These are phyloP conservation scores for Anguilla japonica DNA, from an alignment of 2,113 vertebrate genomes.

Conservation along the genomic window DNA sequence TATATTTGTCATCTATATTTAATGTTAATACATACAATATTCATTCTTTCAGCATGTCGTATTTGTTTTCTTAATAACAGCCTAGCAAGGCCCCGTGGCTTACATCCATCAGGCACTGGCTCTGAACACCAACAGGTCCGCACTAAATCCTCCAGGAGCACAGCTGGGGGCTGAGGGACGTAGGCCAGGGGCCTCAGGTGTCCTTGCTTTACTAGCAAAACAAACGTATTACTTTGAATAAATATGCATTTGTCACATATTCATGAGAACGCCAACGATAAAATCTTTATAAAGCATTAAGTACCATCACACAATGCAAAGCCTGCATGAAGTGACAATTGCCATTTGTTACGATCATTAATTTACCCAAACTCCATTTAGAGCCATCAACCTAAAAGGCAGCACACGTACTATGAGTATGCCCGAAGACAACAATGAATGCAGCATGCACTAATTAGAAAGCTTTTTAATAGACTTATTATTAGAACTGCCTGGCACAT, in stretches of 20 bases:
- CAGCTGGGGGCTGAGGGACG: not conserved
- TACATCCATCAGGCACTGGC: not conserved
- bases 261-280: not conserved
- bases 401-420: conserved; percentile 36
- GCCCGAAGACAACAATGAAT: conserved; percentile 43
- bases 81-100: not conserved
- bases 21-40: too few relatives aligned
- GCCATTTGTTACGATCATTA: conserved; percentile 32
- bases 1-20: too few relatives aligned
- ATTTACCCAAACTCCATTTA: conserved; percentile 31
- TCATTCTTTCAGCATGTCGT: not conserved
- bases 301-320: conserved; percentile 12
- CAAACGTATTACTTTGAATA: too few relatives aligned
- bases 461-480: conserved; percentile 49
- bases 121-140: not conserved
- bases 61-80: not conserved
- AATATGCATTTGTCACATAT: too few relatives aligned
- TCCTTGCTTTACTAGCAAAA: too few relatives aligned
- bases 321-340: conserved; percentile 29
- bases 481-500: conserved; percentile 41
- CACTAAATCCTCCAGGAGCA: not conserved
- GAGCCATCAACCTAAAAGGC: conserved; percentile 34
- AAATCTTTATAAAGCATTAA: not conserved
- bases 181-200: too few relatives aligned
- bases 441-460: conserved; percentile 46